These are phyloP conservation scores for Phylloscopus whistleri DNA, from an alignment of 2,113 vertebrate genomes.

Conservation along the genomic window DNA sequence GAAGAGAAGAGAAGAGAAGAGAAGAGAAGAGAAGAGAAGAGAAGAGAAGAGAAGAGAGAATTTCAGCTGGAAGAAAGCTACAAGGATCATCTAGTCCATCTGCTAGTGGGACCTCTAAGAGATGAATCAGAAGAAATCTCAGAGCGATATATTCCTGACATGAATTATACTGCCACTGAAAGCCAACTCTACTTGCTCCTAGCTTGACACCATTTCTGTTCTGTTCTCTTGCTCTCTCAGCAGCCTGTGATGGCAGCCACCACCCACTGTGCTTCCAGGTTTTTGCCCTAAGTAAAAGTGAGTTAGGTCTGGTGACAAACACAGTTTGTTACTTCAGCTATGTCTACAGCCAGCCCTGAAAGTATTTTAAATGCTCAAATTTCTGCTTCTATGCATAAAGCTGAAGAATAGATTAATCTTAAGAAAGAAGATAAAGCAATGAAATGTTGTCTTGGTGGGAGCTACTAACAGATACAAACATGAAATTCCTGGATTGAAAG, in stretches of 20 bases:
- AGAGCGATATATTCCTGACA: not conserved
- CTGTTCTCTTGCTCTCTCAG: not conserved
- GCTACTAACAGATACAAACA: not conserved
- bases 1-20: not conserved
- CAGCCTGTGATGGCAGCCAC: not conserved
- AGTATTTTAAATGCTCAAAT: not conserved
- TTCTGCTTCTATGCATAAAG: not conserved
- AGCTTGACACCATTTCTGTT: fast-evolving
- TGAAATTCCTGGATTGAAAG: not conserved
- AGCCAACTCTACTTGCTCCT: not conserved
- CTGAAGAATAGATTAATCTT: not conserved
- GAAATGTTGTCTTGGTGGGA: not conserved
- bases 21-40: not conserved
- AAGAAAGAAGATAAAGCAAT: not conserved
- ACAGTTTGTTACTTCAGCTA: not conserved
- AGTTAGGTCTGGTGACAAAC: not conserved
- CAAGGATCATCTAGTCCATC: not conserved
- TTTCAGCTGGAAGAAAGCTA: not conserved
- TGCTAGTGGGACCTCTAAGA: not conserved
- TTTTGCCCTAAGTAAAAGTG: not conserved
- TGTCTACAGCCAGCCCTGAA: not conserved
- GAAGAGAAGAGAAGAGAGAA: not conserved
- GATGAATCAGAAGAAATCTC: not conserved
- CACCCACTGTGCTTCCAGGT: fast-evolving
- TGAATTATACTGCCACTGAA: not conserved